Base-by-base conservation (phyloP, 35 echinoderm and acorn worm genomes). In the Strongylocentrotus purpuratus region DNA sequence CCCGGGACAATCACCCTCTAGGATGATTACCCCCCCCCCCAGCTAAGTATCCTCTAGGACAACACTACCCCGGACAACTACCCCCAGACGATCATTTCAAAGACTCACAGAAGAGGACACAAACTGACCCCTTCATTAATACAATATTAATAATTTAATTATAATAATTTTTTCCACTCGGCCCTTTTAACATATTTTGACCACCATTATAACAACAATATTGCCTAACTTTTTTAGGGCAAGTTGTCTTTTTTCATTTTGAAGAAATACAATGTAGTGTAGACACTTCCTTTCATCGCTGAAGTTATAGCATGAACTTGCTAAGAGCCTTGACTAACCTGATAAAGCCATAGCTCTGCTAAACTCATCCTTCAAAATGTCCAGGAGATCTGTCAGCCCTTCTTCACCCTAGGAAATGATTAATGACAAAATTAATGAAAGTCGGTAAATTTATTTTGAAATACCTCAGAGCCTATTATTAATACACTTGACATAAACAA, bases 351-450 rank as follows among this genome's bases (percentile, higher is more conserved):
- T 93, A 32, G 48, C 46, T 88, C 22, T 46, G 47, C 94, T 95
- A 15, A 95, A 95, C 55, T 95, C 94, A 3, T 90, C 47, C 88
- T 90, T 88, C 46, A 95, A 46, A 59, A 95, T 90, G 31, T 52
- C 94, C 35, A 95, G 47, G 70, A 95, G 25, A 13, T 89, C 86
- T 88, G 3, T 95, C 18, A 95, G 32, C 48, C 94, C 94, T 50
- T 41, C 50, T 87, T 95, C 94, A 31, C 94, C 94, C 94, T 95
- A 50, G 22, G 32, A 61, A 94, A 47, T 32, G 88, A 20, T 1
- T 31, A 85, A 85, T 85, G 15, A 89, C 87, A 89, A 89, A 10
- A 55, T 10, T 55, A 55, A 46, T 14, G 45, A 45, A 7, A 33
- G 85, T 86, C 85, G 33, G 1, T 86, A 1, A 33, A 18, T 22